Percentiles rank a stretch among this genome's conserved stretches.
Evolutionary conservation across 2,797 vertebrate species (phyloP).

Genomic region (Serranus cabrilla): DNA sequence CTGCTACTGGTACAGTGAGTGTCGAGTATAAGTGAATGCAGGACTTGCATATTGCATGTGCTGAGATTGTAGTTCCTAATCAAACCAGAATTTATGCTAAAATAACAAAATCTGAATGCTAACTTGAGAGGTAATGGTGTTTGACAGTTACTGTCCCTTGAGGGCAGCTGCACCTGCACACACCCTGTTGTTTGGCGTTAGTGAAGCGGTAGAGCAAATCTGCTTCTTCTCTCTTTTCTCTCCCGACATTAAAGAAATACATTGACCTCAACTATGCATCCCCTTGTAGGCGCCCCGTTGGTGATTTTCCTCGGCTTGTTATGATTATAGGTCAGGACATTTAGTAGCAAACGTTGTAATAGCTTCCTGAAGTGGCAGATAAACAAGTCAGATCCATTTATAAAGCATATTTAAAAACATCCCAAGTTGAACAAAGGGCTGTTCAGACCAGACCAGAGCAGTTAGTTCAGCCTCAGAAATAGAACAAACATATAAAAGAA

Average conservation of each 20-base stretch:
- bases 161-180: constrained; percentile 59
- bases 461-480: no score
- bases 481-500: no score
- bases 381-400: no score
- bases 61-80: neutral
- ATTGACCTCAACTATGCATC: neutral
- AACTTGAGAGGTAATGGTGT: constrained; percentile 9
- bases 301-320: neutral
- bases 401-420: no score
- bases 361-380: neutral
- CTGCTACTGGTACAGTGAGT: neutral
- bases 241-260: neutral
- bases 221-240: neutral
- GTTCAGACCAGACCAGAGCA: no score
- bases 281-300: neutral
- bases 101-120: accelerated
- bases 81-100: neutral
- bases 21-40: neutral
- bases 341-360: neutral
- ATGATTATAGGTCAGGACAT: no score
- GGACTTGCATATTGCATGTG: accelerated
- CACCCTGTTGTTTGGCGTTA: constrained; percentile 11
- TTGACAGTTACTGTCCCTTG: constrained; percentile 73
- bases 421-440: no score
- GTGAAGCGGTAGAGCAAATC: constrained; percentile 20